Evolutionary conservation across 1,140 invertebrate species (phyloP).

Genomic region (Drosophila biarmipes): DNA sequence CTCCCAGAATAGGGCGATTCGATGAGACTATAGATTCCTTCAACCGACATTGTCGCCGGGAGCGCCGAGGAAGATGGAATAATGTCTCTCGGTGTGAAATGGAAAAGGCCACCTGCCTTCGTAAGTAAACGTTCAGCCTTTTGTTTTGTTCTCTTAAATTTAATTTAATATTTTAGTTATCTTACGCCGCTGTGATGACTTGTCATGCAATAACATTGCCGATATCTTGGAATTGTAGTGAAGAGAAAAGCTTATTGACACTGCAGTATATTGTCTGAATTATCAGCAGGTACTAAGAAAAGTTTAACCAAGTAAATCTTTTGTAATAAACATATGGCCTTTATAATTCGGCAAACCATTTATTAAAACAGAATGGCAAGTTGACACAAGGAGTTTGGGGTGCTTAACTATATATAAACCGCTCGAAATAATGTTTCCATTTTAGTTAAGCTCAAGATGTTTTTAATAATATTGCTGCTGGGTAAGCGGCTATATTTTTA

Average conservation of each 20-base stretch:
- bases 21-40: slow-evolving; percentile 38
- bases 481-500: slow-evolving; percentile 10
- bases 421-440: background rate
- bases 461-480: slow-evolving; percentile 10
- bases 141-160: background rate
- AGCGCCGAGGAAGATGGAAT: slow-evolving; percentile 26
- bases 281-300: background rate
- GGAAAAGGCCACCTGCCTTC: slow-evolving; percentile 40
- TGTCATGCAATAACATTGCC: slow-evolving; percentile 32
- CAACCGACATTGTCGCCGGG: slow-evolving; percentile 29
- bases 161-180: slow-evolving; percentile 9
- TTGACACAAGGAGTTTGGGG: background rate
- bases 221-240: slow-evolving; percentile 9
- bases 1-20: slow-evolving; percentile 10
- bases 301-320: background rate
- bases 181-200: slow-evolving; percentile 29
- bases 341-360: background rate
- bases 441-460: slow-evolving; percentile 18
- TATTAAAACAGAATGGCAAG: background rate
- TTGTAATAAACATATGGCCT: background rate
- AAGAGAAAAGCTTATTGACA: background rate
- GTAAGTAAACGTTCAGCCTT: slow-evolving; percentile 6
- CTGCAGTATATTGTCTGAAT: background rate
- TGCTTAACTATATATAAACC: background rate
- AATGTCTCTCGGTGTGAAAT: slow-evolving; percentile 40